phyloP scores from a whole-genome alignment of 2,797 vertebrate species.

The Coluber constrictor region DNA sequence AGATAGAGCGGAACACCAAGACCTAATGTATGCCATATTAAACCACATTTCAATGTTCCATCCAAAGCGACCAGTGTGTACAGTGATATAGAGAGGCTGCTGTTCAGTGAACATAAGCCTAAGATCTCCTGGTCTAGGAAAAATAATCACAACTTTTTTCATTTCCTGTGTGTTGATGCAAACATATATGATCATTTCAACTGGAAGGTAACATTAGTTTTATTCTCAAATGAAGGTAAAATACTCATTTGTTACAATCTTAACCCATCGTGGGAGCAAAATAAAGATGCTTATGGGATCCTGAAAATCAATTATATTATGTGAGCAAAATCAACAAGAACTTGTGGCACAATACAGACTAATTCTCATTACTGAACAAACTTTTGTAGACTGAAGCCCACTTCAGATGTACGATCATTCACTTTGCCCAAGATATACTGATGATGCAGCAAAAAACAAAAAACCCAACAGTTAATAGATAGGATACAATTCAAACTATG shows the following conservation, averaged over 20 bases:
- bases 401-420: background rate
- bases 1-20: background rate
- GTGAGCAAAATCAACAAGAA: background rate
- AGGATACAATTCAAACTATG: slow-evolving; percentile 26
- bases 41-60: background rate
- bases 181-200: background rate
- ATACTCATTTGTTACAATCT: slow-evolving; percentile 6
- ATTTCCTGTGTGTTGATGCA: background rate
- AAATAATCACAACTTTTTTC: background rate
- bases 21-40: background rate
- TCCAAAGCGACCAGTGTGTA: background rate
- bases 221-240: slow-evolving; percentile 24
- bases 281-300: background rate
- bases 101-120: background rate
- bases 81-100: background rate
- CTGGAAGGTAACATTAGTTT: background rate
- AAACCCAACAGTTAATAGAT: slow-evolving; percentile 16
- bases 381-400: background rate
- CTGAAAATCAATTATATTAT: slow-evolving; percentile 19
- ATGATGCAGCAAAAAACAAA: slow-evolving; percentile 20
- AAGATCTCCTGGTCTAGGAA: background rate
- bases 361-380: background rate
- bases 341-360: background rate
- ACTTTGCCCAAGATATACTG: background rate
- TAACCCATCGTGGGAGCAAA: slow-evolving; percentile 3